Base-by-base conservation (phyloP, 2,797 vertebrate species). In the Acridotheres tristis region DNA sequence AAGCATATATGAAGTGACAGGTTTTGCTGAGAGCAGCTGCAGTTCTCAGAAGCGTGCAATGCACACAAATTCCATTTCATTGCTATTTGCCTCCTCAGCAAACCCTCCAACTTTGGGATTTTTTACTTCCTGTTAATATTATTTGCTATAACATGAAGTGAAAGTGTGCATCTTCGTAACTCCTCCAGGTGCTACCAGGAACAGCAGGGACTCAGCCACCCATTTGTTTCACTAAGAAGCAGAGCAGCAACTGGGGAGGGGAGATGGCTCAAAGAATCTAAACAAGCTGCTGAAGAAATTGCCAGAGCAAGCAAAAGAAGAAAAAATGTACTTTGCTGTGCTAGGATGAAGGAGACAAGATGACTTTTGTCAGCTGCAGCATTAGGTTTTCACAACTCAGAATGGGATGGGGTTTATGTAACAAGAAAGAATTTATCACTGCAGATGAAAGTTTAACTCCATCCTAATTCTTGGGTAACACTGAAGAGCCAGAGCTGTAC, bases 271-370 rank as follows among this genome's bases (percentile, higher is more conserved):
- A 5, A 38, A 71, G 57, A 85, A 86, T 47, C 78, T 51, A 76
- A 89, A 95, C 65, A 67, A 63, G 55, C 76, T 63, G 50, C 72
- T 53, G 53, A 91, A 80, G 47, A 91, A 91, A 86, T 2, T 83
- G 66, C 73, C 58, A 32, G 69, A 84, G 55, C 75, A 83, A 45
- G 57, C 42, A 77, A 63, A 85, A 89, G 36, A 48, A 82, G 59
- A 43, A 83, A 45, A 91, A 72, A 51, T 0, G 2, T 19, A 65
- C 25, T 85, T 71, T 90, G 76, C 85, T 91, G 55, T 0, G 1
- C 57, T 89, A 80, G 53, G 82, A 91, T 57, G 69, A 89, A 73
- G 75, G 73, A 86, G 66, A 91, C 42, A 85, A 80, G 40, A 91
- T 11, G 9, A 61, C 30, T 90, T 94, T 55, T 71, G 42, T 57